Evolutionary conservation across 2,888 invertebrate genomes (phyloP), one percentile per base, ranked within the genome.

Genomic region (Shargacucullia verbasci): DNA sequence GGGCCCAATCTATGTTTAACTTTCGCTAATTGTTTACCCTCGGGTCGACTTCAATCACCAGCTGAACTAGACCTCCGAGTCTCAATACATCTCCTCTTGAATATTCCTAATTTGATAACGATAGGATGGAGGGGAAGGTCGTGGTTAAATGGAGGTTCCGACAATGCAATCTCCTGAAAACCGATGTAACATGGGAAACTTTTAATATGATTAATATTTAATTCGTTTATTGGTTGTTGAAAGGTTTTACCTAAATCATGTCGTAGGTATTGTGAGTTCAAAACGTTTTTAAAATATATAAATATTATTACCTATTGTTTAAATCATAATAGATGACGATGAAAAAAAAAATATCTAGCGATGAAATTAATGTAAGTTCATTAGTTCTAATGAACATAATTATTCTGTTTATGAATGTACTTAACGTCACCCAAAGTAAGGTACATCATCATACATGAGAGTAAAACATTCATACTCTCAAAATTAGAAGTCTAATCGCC

Each of bases 1-100:
- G 79, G 83, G 80, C 78, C 77, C 79, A 81, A 84, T 84, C 83
- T 80, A 81, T 88, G 86, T 89, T 90, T 90, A 90, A 90, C 88
- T 90, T 90, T 80, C 78, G 67, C 84, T 89, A 90, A 91, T 90
- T 90, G 90, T 90, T 90, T 89, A 84, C 85, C 78, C 80, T 78
- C 77, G 84, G 83, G 81, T 79, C 80, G 75, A 78, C 80, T 82
- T 76, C 73, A 73, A 73, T 75, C 78, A 78, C 85, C 85, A 82
- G 53, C 50, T 1, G 71, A 74, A 47, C 27, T 27, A 66, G 79
- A 80, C 48, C 83, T 60, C 56, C 53, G 54, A 31, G 31, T 14
- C 44, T 55, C 35, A 53, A 65, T 31, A 39, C 44, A 53, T 31
- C 41, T 11, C 9, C 45, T 8, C 38, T 20, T n/a, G 10, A n/a